Evolutionary conservation across 2,113 vertebrate genomes (phyloP), one percentile per base, ranked within the genome.

Genomic region (Semicossyphus pulcher): DNA sequence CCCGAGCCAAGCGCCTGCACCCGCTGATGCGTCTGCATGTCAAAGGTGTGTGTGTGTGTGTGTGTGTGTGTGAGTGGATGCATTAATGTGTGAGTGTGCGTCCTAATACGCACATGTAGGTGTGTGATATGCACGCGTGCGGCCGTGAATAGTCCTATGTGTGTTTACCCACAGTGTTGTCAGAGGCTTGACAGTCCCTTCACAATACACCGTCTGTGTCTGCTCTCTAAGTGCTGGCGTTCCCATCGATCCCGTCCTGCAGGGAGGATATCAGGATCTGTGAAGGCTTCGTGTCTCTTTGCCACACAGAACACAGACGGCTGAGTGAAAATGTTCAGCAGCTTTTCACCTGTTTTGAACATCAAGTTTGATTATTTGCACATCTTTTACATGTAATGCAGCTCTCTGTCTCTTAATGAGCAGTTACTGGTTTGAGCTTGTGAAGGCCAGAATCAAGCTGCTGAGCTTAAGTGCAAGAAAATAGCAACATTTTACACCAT

Each of bases 121-220:
- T 53, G 72, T 67, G 67, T 56, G 72, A 36, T 47, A 73, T 77
- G 91, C 86, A 88, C 91, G 93, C 90, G 12, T 71, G 74, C 86
- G 84, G 88, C 84, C 79, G 84, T 88, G 93, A 95, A 94, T 94
- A 95, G 95, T 94, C 31, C 32, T 94, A 92, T 92, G 88, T 94
- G 94, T 96, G 93, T 95, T 96, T 95, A 94, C 95, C 93, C 95
- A 89, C 92, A 85, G 89, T 91, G 86, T 94, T 95, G 94, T 95
- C 95, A 94, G 92, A 89, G 91, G 90, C 84, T 94, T 96, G 95
- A 95, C 92, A 93, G 94, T 86, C 81, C 76, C 80, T 94, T 95
- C 94, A 94, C 95, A 93, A 94, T 95, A 95, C 90, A 83, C 90
- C 84, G 92, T 92, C 93, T 92, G 81, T 88, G 89, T 92, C 92